phyloP scores from a whole-genome alignment of 2,888 invertebrate genomes.

The Alsophila aescularia region DNA sequence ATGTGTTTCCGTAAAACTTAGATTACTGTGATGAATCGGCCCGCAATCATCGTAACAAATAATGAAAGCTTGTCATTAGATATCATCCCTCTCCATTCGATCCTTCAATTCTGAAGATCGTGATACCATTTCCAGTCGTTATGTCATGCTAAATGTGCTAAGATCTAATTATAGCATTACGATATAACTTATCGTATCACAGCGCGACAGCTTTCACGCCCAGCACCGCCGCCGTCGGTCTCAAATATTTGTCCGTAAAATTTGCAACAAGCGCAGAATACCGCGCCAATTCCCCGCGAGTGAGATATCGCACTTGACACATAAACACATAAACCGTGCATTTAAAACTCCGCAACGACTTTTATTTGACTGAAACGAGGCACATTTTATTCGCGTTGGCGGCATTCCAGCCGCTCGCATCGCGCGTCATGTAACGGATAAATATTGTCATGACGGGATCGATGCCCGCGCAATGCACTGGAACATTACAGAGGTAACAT shows the following conservation, averaged over 20 bases:
- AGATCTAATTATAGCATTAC: too few species aligned
- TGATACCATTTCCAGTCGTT: too few species aligned
- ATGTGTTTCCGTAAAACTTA: too few species aligned
- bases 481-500: too few species aligned
- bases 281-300: constrained; percentile 10
- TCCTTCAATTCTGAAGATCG: too few species aligned
- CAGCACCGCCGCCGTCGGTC: not conserved
- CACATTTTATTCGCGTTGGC: constrained; percentile 38
- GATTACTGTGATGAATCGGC: too few species aligned
- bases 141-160: too few species aligned
- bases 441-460: constrained; percentile 31
- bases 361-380: constrained; percentile 39
- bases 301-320: constrained; percentile 32
- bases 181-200: too few species aligned
- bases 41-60: too few species aligned
- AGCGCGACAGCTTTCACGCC: not conserved
- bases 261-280: constrained; percentile 1
- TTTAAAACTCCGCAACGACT: constrained; percentile 41
- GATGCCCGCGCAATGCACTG: too few species aligned
- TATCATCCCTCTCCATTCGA: too few species aligned
- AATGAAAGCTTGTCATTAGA: too few species aligned
- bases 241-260: constrained; percentile 14
- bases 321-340: constrained; percentile 36
- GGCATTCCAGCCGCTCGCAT: constrained; percentile 32
- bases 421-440: constrained; percentile 32